Percentiles rank a stretch among this genome's conserved stretches.
phyloP scores from a whole-genome alignment of 2,797 vertebrate genomes.

The Argyrosomus regius region DNA sequence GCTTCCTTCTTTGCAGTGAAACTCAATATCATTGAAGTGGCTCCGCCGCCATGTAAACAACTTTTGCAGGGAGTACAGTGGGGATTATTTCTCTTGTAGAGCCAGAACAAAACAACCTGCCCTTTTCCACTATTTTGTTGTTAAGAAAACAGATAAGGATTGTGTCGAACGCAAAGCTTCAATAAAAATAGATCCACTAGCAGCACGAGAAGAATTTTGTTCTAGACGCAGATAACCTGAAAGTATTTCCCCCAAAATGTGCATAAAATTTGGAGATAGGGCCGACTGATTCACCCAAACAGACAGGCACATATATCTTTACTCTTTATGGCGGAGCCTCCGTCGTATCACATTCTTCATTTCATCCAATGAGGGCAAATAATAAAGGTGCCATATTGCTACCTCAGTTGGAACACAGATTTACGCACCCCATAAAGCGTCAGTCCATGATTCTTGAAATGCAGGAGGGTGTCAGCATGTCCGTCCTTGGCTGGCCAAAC shows the following conservation, averaged over 20 bases:
- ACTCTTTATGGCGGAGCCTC: neutral
- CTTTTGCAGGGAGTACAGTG: neutral
- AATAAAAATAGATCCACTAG: neutral
- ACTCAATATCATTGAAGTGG: conserved; percentile 11
- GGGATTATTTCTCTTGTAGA: conserved; percentile 14
- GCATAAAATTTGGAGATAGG: neutral
- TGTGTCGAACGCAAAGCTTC: conserved; percentile 9
- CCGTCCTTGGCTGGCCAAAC: conserved; percentile 32
- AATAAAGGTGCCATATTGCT: conserved; percentile 22
- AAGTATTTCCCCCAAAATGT: neutral
- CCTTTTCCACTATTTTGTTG: neutral
- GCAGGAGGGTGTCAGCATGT: conserved; percentile 6
- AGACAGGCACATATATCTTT: neutral
- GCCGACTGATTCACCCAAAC: neutral
- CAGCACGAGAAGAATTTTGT: neutral
- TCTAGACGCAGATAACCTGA: neutral
- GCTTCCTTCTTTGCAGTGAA: conserved; percentile 12
- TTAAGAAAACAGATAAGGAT: neutral
- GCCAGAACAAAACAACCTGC: conserved; percentile 16
- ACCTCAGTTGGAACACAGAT: conserved; percentile 10
- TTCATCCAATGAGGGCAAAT: conserved; percentile 4
- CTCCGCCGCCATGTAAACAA: conserved; percentile 19
- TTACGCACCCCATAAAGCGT: conserved; percentile 23
- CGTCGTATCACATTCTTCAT: neutral
- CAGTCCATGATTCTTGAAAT: conserved; percentile 16